Evolutionary conservation across 1,140 invertebrate species (phyloP).

Genomic region (Harlomillsia oculata): DNA sequence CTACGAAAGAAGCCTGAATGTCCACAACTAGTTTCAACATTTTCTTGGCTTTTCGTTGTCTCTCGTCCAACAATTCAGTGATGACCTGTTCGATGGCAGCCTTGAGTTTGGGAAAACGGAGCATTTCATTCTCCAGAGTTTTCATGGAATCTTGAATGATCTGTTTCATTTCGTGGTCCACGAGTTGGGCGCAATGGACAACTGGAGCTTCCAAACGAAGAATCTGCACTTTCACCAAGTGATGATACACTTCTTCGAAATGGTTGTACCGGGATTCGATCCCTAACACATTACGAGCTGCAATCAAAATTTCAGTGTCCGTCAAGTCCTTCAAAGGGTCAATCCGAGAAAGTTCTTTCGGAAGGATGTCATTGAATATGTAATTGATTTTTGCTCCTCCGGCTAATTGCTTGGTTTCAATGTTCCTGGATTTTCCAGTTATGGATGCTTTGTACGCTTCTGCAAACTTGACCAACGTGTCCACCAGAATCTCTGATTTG

Average conservation of each 20-base stretch:
- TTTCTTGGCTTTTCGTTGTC: conserved; percentile 84
- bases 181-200: conserved; percentile 88
- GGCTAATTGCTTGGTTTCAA: conserved; percentile 93
- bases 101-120: conserved; percentile 96
- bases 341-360: conserved; percentile 78
- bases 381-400: conserved; percentile 98
- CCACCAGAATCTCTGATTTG: conserved; percentile 77
- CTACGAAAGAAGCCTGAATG: conserved; percentile 95
- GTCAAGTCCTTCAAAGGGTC: conserved; percentile 84
- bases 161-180: conserved; percentile 97
- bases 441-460: conserved; percentile 95
- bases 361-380: conserved; percentile 97
- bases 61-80: conserved; percentile 72
- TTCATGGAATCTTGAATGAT: conserved; percentile 92
- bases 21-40: conserved; percentile 95
- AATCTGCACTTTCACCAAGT: conserved; percentile 94
- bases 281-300: conserved; percentile 94
- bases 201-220: conserved; percentile 88
- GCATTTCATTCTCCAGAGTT: conserved; percentile 74
- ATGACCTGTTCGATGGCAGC: conserved; percentile 96
- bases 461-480: conserved; percentile 98
- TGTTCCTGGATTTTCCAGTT: conserved; percentile 93
- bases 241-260: conserved; percentile 58
- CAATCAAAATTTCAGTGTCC: conserved; percentile 89
- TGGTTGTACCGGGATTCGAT: conserved; percentile 49